Base-by-base conservation (phyloP, 2,888 invertebrate species). In the Agrochola circellaris region DNA sequence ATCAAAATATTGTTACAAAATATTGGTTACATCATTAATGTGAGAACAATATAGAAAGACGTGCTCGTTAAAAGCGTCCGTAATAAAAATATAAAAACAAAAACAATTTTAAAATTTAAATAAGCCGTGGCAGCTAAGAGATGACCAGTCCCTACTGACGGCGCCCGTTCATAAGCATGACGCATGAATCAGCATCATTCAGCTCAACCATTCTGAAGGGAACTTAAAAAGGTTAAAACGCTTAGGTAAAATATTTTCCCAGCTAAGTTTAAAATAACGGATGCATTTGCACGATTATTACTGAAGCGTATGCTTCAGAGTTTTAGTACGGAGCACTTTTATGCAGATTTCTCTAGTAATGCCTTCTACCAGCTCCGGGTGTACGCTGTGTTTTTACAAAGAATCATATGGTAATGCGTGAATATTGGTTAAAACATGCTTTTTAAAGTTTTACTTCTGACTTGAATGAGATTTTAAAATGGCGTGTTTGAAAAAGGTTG, bases 321-420 rank as follows among this genome's bases (percentile, higher is more conserved):
- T 73, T 82, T 81, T 51, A 61, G 69, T 48, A 30, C 23, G 54
- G 42, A 51, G 60, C 68, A 75, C 79, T 85, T 81, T 79, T 85
- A 86, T 79, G 78, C 71, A 87, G 68, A 86, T 87, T 79, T 79
- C 73, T 70, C 60, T 30, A 8, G 67, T 81, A 81, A 87, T 64
- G 42, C 54, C 42, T 30, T 71, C 54, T 51, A 70, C 72, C 60
- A 34, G 65, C 34, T 69, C 42, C 26, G 13, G 9, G 30, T 42
- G 7, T 26, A 7, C 26, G 56, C 42, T 34, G 2, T 34, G n/a
- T 73, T 79, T 70, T 70, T 58, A 13, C 42, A 51, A 45, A 65
- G n/a, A 51, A 64, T 65, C n/a, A 15, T 51, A 34, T 77, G 60
- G 17, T 79, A 65, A 81, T 60, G 15, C 65, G 62, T 34, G 56